Evolutionary conservation across 2,888 invertebrate genomes (phyloP).

Genomic region (Lithophane leautieri): DNA sequence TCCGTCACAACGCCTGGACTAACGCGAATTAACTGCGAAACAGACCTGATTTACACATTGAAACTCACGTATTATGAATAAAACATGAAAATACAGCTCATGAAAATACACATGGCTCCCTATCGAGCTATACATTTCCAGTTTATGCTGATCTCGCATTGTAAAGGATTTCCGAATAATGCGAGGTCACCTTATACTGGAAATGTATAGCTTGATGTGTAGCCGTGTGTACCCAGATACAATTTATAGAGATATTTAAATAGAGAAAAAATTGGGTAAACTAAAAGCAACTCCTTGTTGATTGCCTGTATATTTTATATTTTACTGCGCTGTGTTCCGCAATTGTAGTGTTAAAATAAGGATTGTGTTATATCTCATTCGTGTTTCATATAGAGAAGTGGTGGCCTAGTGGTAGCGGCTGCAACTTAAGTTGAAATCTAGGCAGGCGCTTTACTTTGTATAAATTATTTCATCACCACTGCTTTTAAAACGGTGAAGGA

Average conservation of each 20-base stretch:
- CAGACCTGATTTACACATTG: slow-evolving; percentile 65
- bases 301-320: slow-evolving; percentile 39
- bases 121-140: too few relatives aligned
- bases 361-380: slow-evolving; percentile 6
- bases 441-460: too few relatives aligned
- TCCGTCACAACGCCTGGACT: slow-evolving; percentile 68
- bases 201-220: too few relatives aligned
- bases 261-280: slow-evolving; percentile 45
- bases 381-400: not conserved
- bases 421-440: too few relatives aligned
- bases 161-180: too few relatives aligned
- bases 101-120: too few relatives aligned
- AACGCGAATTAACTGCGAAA: slow-evolving; percentile 76
- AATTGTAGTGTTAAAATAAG: slow-evolving; percentile 30
- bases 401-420: too few relatives aligned
- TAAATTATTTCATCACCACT: too few relatives aligned
- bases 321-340: slow-evolving; percentile 46
- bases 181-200: too few relatives aligned
- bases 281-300: slow-evolving; percentile 43
- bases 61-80: slow-evolving; percentile 71
- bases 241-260: slow-evolving; percentile 54
- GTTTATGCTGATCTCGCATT: too few relatives aligned
- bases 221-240: slow-evolving; percentile 26
- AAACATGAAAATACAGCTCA: slow-evolving; percentile 67
- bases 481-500: too few relatives aligned